A percentile compares a stretch with the other conserved stretches of the same genome.
phyloP scores from a whole-genome alignment of 2,113 vertebrate genomes.

The Gambusia holbrooki region DNA sequence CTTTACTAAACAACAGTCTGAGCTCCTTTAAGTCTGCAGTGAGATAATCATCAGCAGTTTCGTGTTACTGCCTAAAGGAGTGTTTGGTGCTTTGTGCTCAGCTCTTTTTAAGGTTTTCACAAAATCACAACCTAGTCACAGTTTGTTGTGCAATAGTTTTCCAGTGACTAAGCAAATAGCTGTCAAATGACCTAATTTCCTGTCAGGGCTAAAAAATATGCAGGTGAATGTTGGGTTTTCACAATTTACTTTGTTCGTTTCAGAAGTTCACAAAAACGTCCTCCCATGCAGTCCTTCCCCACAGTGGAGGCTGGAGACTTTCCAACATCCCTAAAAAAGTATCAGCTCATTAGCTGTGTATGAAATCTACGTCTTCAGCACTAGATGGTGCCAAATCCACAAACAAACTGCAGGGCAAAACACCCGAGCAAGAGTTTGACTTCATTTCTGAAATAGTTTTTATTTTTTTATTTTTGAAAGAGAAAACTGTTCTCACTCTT shows the following conservation, averaged over 20 bases:
- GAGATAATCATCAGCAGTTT: neutral
- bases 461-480: neutral
- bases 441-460: too few species aligned
- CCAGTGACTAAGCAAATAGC: neutral
- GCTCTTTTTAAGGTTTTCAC: constrained; percentile 5
- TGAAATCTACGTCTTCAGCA: constrained; percentile 23
- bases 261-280: neutral
- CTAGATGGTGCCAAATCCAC: constrained; percentile 55
- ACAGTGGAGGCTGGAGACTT: neutral
- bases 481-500: too few species aligned
- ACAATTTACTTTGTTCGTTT: neutral
- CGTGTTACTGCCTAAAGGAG: neutral
- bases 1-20: constrained; percentile 6
- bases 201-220: neutral
- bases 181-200: constrained; percentile 7
- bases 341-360: neutral
- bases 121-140: neutral
- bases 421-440: neutral
- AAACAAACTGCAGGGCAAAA: neutral
- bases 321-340: neutral
- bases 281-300: neutral
- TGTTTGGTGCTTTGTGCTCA: neutral
- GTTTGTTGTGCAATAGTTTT: constrained; percentile 5
- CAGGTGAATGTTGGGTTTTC: neutral
- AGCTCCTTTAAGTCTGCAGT: constrained; percentile 23